These are phyloP conservation scores for Catocala sponsa DNA, from an alignment of 2,888 invertebrate species.

Conservation along the genomic window DNA sequence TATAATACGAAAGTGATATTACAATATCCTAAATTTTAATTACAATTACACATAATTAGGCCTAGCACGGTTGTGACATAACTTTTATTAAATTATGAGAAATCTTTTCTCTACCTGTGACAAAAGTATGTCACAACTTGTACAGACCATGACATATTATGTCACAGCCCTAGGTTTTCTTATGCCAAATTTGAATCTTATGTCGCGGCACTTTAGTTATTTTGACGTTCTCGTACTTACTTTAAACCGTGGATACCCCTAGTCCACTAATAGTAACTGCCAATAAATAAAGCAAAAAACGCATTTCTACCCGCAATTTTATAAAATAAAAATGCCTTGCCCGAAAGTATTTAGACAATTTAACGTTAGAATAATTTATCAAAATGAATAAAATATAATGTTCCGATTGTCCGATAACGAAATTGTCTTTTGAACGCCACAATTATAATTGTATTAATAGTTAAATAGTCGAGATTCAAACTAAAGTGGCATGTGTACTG, in stretches of 20 bases:
- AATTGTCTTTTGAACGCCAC: constrained; percentile 17
- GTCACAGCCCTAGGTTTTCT: too few species aligned
- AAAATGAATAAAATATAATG: constrained; percentile 8
- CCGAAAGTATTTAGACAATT: constrained; percentile 36
- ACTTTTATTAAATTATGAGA: too few species aligned
- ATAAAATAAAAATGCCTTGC: constrained; percentile 45
- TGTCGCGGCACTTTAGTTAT: not conserved
- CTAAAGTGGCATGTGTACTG: too few species aligned
- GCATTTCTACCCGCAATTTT: constrained; percentile 28
- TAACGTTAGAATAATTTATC: constrained; percentile 12
- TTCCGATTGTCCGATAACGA: constrained; percentile 1
- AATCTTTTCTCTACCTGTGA: too few species aligned
- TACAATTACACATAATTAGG: not conserved
- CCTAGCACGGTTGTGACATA: too few species aligned
- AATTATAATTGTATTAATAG: not conserved
- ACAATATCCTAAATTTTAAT: not conserved
- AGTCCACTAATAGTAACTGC: constrained; percentile 24
- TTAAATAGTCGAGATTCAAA: too few species aligned
- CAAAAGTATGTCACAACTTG: too few species aligned
- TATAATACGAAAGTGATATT: not conserved
- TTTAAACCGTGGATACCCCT: not conserved
- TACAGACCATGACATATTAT: too few species aligned
- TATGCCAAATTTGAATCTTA: too few species aligned
- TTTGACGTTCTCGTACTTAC: constrained; percentile 1
- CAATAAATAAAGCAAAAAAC: constrained; percentile 34